These are phyloP conservation scores for Rattus rattus DNA, from an alignment of 2,113 vertebrate species.

Conservation along the genomic window DNA sequence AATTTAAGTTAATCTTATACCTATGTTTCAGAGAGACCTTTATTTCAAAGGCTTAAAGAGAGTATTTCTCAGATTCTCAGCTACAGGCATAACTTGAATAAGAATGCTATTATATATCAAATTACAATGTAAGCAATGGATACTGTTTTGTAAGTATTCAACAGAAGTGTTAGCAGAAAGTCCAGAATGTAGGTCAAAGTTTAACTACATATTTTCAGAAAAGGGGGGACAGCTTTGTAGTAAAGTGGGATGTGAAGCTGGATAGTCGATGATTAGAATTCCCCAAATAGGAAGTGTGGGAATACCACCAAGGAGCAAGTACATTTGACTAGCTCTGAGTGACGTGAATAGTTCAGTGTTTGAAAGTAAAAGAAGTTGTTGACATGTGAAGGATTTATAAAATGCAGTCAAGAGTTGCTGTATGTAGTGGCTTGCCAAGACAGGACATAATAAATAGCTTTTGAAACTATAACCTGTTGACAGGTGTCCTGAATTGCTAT, in stretches of 20 bases:
- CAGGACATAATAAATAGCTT: conserved; percentile 28
- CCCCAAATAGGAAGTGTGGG: background rate
- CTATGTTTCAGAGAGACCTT: background rate
- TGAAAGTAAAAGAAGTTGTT: background rate
- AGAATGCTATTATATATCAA: background rate
- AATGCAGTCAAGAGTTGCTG: background rate
- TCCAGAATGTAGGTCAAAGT: background rate
- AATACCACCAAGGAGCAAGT: background rate
- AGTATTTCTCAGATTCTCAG: conserved; percentile 10
- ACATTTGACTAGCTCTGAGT: background rate
- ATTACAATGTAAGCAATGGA: background rate
- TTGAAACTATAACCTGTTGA: conserved; percentile 24
- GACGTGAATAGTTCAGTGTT: background rate
- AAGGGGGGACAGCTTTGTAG: background rate
- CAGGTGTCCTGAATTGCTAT: background rate
- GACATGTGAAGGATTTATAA: background rate
- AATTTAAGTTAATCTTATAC: background rate
- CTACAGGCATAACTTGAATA: background rate
- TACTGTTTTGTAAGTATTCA: background rate
- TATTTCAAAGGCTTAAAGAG: conserved; percentile 2
- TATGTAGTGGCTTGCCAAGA: background rate
- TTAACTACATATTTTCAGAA: background rate
- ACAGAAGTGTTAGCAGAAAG: background rate
- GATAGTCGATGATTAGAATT: conserved; percentile 11
- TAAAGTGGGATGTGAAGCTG: background rate